A percentile compares a stretch with the other conserved stretches of the same genome.
Conservation (phyloP, 2,888 invertebrate species). For the Heteromurus nitidus region DNA sequence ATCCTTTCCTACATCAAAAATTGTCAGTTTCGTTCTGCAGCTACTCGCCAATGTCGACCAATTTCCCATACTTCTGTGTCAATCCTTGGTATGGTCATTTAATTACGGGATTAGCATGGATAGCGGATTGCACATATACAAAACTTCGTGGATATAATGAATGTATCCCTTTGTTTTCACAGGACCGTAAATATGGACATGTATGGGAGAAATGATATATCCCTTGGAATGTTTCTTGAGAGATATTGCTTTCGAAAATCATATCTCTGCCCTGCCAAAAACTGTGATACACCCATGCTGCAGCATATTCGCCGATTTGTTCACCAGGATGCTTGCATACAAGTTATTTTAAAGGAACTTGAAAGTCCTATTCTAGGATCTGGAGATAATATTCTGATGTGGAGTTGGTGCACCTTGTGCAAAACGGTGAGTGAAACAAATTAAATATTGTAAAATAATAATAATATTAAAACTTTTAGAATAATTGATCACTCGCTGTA, state of each 20-base stretch:
- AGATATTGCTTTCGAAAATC: slow-evolving; percentile 91
- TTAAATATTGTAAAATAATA: no score
- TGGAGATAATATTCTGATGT: slow-evolving; percentile 83
- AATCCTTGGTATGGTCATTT: slow-evolving; percentile 83
- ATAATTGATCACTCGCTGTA: no score
- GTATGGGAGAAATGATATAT: slow-evolving; percentile 96
- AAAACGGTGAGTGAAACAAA: slow-evolving; percentile 79
- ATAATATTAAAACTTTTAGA: no score
- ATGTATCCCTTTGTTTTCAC: slow-evolving; percentile 67
- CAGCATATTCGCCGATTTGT: slow-evolving; percentile 93
- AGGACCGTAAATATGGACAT: slow-evolving; percentile 95
- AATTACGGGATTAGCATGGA: no score
- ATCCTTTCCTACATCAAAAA: slow-evolving; percentile 89
- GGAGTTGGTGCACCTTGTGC: slow-evolving; percentile 87
- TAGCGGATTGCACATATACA: no score
- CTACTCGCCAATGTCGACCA: slow-evolving; percentile 84
- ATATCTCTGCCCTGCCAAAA: slow-evolving; percentile 87
- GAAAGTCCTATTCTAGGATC: slow-evolving; percentile 76
- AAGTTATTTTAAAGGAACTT: slow-evolving; percentile 81
- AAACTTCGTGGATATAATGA: slow-evolving; percentile 11
- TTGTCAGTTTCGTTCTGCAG: slow-evolving; percentile 93
- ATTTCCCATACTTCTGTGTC: slow-evolving; percentile 91
- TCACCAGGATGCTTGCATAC: slow-evolving; percentile 91
- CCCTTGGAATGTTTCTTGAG: slow-evolving; percentile 94
- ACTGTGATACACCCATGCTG: slow-evolving; percentile 89